These are phyloP conservation scores for Telmatherina bonti DNA, from an alignment of 2,797 vertebrate species.

Conservation along the genomic window DNA sequence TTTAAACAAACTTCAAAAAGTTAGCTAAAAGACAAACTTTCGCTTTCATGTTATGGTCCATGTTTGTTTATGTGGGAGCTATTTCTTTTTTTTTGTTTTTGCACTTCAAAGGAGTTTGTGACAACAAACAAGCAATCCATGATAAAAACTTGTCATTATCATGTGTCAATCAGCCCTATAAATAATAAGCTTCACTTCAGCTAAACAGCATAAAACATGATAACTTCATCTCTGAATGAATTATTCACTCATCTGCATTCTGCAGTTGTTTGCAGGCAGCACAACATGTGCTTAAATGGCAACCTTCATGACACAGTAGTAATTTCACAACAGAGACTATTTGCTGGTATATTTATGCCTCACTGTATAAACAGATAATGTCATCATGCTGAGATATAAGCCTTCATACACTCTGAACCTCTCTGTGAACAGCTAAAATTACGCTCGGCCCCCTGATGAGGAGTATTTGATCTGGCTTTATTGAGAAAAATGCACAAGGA, in stretches of 20 bases:
- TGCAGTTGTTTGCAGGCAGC: slow-evolving; percentile 13
- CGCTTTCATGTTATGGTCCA: slow-evolving; percentile 3
- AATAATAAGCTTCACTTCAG: slow-evolving; percentile 50
- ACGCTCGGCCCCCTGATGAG: slow-evolving; percentile 43
- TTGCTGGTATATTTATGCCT: slow-evolving; percentile 25
- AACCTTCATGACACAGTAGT: slow-evolving; percentile 43
- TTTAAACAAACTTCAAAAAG: slow-evolving; percentile 34
- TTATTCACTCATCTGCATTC: slow-evolving; percentile 58
- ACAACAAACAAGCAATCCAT: slow-evolving; percentile 61
- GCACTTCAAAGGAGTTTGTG: slow-evolving; percentile 57
- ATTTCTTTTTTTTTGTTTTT: slow-evolving; percentile 30
- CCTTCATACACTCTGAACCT: slow-evolving; percentile 21
- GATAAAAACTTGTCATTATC: slow-evolving; percentile 58
- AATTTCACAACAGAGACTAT: slow-evolving; percentile 27
- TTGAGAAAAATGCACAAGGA: slow-evolving; percentile 33
- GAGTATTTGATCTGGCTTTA: slow-evolving; percentile 52
- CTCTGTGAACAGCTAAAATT: slow-evolving; percentile 33
- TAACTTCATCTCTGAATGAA: slow-evolving; percentile 45
- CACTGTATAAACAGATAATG: slow-evolving; percentile 44
- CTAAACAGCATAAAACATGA: slow-evolving; percentile 43
- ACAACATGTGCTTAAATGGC: slow-evolving; percentile 33
- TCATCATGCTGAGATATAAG: slow-evolving; percentile 35
- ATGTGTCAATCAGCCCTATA: slow-evolving; percentile 68
- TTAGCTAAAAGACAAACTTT: slow-evolving; percentile 25
- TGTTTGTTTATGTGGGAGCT: slow-evolving; percentile 48